These are phyloP conservation scores for Scaptomyza montana DNA, from an alignment of 1,140 invertebrate genomes.

Conservation along the genomic window DNA sequence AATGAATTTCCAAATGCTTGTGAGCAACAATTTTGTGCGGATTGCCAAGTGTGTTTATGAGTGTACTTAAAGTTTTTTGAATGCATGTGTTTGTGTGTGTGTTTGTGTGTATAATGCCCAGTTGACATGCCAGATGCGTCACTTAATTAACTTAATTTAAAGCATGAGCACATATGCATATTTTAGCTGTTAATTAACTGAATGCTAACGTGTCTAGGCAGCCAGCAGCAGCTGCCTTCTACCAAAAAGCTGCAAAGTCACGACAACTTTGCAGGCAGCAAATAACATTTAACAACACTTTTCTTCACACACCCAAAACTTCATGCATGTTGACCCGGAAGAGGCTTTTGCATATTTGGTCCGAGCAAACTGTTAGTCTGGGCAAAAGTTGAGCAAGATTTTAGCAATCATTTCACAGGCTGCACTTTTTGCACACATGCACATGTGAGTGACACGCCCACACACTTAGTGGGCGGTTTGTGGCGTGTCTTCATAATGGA, in stretches of 20 bases:
- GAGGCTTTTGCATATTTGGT: slow-evolving; percentile 44
- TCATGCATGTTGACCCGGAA: slow-evolving; percentile 8
- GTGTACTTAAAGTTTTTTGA: slow-evolving; percentile 14
- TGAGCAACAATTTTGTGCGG: slow-evolving; percentile 22
- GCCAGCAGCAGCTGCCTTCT: slow-evolving; percentile 17
- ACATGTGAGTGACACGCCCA: slow-evolving; percentile 58
- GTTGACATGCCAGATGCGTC: slow-evolving; percentile 68
- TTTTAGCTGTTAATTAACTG: slow-evolving; percentile 75
- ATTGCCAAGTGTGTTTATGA: slow-evolving; percentile 15
- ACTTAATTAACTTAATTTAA: slow-evolving; percentile 75
- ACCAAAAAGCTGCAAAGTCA: slow-evolving; percentile 59
- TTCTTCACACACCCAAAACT: background rate
- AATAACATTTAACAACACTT: slow-evolving; percentile 63
- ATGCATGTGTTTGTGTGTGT: background rate
- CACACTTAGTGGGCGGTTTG: slow-evolving; percentile 72
- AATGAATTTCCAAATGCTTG: slow-evolving; percentile 38
- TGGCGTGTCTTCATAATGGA: slow-evolving; percentile 77
- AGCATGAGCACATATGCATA: slow-evolving; percentile 38
- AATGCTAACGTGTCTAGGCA: slow-evolving; percentile 51
- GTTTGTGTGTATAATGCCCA: slow-evolving; percentile 28
- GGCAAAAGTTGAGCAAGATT: slow-evolving; percentile 47
- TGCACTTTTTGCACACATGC: slow-evolving; percentile 49
- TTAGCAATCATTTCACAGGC: slow-evolving; percentile 38
- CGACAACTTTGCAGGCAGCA: slow-evolving; percentile 55
- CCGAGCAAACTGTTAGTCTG: slow-evolving; percentile 25